Base-by-base conservation (phyloP, 2,113 vertebrate species). In the Cygnus buccinator region DNA sequence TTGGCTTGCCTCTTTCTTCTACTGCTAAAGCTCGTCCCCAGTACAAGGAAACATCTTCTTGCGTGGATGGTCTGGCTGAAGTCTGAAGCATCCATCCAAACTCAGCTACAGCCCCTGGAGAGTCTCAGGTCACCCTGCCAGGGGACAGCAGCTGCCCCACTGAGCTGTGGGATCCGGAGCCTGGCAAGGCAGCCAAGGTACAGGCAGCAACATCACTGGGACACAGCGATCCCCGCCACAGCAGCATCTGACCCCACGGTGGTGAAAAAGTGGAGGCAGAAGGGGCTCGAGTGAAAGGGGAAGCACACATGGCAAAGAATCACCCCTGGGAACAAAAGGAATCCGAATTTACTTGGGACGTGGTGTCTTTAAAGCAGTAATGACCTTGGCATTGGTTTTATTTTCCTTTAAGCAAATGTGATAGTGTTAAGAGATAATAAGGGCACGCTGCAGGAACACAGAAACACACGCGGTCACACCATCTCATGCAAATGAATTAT, bases 401-500 rank as follows among this genome's bases (percentile, higher is more conserved):
- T 91, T 96, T 94, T 44, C 84, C 73, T 71, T 79, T 74, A 83
- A 88, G 87, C 81, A 95, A 93, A 76, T 66, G 62, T 16, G 62
- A 58, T 41, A 58, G 73, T 26, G 46, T 84, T 84, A 93, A 94
- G 77, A 57, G 87, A 87, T 84, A 93, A 87, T 87, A 87, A 95
- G 92, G 68, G 29, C 90, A 93, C 55, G 0, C 89, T 65, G 80
- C 8, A 92, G 90, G 86, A 90, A 25, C 82, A 67, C 90, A 87
- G 66, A 90, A 91, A 90, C 90, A 94, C 90, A 91, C 35, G 77
- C 92, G 63, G 90, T 75, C 70, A 84, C 70, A 90, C 80, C 95
- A 95, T 93, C 93, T 94, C 90, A 96, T 95, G 86, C 85, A 88
- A 95, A 96, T 93, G 84, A 90, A 94, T 82, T 91, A 79, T 90